Evolutionary conservation across 1,140 invertebrate species (phyloP).

Genomic region (Catajapyx aquilonaris): DNA sequence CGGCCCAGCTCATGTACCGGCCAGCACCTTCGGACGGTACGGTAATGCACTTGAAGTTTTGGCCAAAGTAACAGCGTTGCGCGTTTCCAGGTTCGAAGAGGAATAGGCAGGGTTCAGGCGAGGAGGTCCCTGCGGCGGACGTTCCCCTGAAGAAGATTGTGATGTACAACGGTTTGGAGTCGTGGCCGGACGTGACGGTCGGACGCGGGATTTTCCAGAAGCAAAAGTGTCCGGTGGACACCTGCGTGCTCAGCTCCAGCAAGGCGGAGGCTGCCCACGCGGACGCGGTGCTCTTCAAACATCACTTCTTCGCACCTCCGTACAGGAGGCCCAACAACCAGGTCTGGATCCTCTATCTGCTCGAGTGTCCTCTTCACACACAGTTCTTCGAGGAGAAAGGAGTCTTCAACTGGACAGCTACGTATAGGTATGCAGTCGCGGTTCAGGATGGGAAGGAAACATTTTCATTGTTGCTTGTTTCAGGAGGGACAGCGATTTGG

Average conservation of each 20-base stretch:
- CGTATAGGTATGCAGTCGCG: no score
- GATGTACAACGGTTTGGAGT: constrained; percentile 56
- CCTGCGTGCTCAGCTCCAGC: constrained; percentile 51
- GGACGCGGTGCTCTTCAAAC: constrained; percentile 74
- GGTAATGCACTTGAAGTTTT: no score
- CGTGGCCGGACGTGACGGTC: constrained; percentile 44
- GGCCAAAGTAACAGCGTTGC: no score
- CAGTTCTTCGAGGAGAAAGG: constrained; percentile 48
- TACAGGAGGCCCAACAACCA: constrained; percentile 37
- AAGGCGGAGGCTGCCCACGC: constrained; percentile 45
- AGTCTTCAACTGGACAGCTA: constrained; percentile 88
- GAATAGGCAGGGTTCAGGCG: no score
- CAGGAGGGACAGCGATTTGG: constrained; percentile 82
- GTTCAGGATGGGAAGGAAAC: no score
- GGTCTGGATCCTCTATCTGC: constrained; percentile 76
- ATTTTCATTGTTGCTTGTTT: no score
- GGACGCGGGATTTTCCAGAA: constrained; percentile 45
- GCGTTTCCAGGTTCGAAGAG: no score
- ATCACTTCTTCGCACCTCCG: constrained; percentile 42
- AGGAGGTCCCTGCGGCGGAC: constrained; percentile 4
- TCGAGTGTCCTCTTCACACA: constrained; percentile 85
- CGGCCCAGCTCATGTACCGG: constrained; percentile 28
- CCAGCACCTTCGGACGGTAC: constrained; percentile 1
- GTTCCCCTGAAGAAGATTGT: constrained; percentile 48
- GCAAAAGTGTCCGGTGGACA: constrained; percentile 43